A percentile compares a stretch with the other conserved stretches of the same genome.
phyloP scores from a whole-genome alignment of 2,113 vertebrate genomes.

The Gallinago jamesoni region DNA sequence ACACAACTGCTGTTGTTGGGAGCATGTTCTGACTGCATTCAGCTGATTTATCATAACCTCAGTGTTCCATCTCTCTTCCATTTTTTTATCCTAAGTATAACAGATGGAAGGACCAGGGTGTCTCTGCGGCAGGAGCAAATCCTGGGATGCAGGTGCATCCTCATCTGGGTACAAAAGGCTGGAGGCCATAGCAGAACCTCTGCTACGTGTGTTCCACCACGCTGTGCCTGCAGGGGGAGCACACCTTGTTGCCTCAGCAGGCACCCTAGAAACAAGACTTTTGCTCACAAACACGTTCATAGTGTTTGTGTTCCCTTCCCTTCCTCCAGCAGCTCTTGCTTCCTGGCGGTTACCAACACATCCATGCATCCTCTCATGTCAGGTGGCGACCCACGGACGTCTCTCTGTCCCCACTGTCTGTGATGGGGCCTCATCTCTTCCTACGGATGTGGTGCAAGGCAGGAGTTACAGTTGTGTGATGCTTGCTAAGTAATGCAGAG shows the following conservation, averaged over 20 bases:
- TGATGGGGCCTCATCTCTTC: background rate
- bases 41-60: background rate
- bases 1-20: background rate
- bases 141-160: background rate
- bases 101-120: background rate
- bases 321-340: background rate
- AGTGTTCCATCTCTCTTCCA: background rate
- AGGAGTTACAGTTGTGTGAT: background rate
- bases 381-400: accelerated
- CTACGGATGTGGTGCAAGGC: background rate
- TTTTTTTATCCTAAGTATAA: background rate
- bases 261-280: background rate
- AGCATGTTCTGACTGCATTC: background rate
- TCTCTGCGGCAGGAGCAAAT: background rate
- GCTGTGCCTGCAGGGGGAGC: background rate
- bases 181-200: background rate
- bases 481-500: background rate
- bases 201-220: background rate
- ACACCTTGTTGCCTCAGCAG: background rate
- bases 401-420: accelerated
- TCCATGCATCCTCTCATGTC: background rate
- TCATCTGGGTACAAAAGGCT: background rate
- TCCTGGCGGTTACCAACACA: background rate
- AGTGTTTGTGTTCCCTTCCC: background rate
- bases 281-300: accelerated